Base-by-base conservation (phyloP, 2,888 invertebrate genomes). In the Nebria salina region DNA sequence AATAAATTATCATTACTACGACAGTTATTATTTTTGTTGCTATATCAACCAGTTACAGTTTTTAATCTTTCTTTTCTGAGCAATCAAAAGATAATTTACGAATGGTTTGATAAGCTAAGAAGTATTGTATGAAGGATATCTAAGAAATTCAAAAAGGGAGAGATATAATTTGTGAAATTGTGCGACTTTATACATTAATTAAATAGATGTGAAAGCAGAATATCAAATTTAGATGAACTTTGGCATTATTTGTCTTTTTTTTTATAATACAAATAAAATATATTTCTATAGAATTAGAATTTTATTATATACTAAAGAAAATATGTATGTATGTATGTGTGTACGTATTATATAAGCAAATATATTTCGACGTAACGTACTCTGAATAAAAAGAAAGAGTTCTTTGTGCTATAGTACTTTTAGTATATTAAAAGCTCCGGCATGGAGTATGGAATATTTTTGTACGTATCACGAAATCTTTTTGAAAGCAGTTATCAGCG, bases 131-230 rank as follows among this genome's bases (percentile, higher is more conserved):
- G 34, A 34, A 34, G 1, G 34, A 34, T 34, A 34, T 34, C 5
- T 34, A 34, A 34, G 34, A 34, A 34, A 34, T 2, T 34, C 5
- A 34, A 34, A 34, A 34, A 34, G 34, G 1, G 34, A 34, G 34
- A 34, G 34, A 34, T 34, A 34, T 34, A 34, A 34, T 34, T 34
- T 34, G 34, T 72, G 72, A 15, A 72, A 72, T 26, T 34, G 26
- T 34, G 26, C n/a, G 77, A 77, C 54, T 77, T 54, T 54, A 54
- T 54, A 13, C 54, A 11, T 54, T 8, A 54, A 13, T 54, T 43
- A 43, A 54, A 54, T 13, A 54, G 9, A 43, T 43, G 6, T 43
- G 9, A 9, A 43, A 54, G 11, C 8, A 54, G 54, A 11, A 54
- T 54, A 54, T 54, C 4, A 54, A 54, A 54, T 3, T 8, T 54